phyloP scores from a whole-genome alignment of 2,888 invertebrate genomes.

The Brachyopa scutellaris region DNA sequence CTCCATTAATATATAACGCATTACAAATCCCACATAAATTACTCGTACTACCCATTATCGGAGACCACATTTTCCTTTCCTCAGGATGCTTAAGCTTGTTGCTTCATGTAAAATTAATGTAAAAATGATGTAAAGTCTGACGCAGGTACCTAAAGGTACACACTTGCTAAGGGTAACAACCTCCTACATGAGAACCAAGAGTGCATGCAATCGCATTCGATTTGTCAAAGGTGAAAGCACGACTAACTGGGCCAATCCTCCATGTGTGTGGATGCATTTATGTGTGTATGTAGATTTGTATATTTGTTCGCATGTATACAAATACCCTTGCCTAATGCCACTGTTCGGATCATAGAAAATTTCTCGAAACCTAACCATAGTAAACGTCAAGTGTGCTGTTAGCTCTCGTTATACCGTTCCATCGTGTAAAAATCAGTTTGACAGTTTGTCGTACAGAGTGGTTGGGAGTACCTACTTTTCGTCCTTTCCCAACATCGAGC shows the following conservation, averaged over 20 bases:
- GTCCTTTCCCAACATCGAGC: not conserved
- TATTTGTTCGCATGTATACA: too few species aligned
- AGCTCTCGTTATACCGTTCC: not conserved
- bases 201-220: constrained; percentile 12
- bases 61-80: not conserved
- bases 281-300: too few species aligned
- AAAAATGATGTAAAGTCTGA: not conserved
- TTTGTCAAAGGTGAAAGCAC: constrained; percentile 4
- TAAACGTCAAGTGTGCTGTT: constrained; percentile 6
- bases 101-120: not conserved
- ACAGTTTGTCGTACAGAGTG: not conserved
- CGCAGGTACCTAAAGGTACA: too few species aligned
- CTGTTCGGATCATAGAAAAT: constrained; percentile 1
- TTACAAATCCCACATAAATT: not conserved
- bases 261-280: not conserved
- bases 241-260: constrained; percentile 13
- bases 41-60: not conserved
- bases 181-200: not conserved
- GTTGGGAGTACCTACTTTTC: not conserved
- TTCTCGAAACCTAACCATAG: not conserved
- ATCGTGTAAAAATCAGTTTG: constrained; percentile 15
- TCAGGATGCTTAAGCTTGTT: not conserved
- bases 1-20: not conserved
- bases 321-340: not conserved
- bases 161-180: constrained; percentile 9